A percentile compares a stretch with the other conserved stretches of the same genome.
These are phyloP conservation scores for Decapterus maruadsi DNA, from an alignment of 2,797 vertebrate genomes.

Conservation along the genomic window DNA sequence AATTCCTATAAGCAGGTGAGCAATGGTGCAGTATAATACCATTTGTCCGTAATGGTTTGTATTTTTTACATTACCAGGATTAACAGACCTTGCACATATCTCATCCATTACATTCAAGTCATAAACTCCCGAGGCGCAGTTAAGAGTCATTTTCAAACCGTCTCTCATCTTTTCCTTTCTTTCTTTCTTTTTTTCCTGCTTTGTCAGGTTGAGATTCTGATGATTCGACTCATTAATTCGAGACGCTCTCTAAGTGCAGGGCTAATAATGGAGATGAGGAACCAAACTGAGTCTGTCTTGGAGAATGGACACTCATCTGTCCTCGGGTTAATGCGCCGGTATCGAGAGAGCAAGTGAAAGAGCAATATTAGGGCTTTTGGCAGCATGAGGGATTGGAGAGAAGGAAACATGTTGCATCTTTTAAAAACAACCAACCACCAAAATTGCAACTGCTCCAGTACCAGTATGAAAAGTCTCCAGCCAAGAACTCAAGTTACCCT, in stretches of 20 bases:
- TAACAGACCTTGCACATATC: slow-evolving; percentile 45
- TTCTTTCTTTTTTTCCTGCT: slow-evolving; percentile 34
- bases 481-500: slow-evolving; percentile 1
- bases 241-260: slow-evolving; percentile 45
- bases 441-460: background rate
- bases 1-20: slow-evolving; percentile 28
- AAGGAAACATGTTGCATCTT: slow-evolving; percentile 9
- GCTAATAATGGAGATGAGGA: slow-evolving; percentile 60
- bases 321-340: slow-evolving; percentile 14
- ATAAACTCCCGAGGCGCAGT: slow-evolving; percentile 60
- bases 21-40: slow-evolving; percentile 22
- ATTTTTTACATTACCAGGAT: slow-evolving; percentile 51
- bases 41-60: slow-evolving; percentile 43
- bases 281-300: slow-evolving; percentile 52
- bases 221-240: slow-evolving; percentile 74
- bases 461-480: background rate
- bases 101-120: slow-evolving; percentile 45
- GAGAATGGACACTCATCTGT: slow-evolving; percentile 34
- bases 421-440: background rate
- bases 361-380: background rate
- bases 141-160: slow-evolving; percentile 51
- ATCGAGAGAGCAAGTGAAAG: slow-evolving; percentile 11
- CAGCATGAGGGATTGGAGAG: background rate
- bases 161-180: slow-evolving; percentile 19
- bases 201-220: slow-evolving; percentile 66